Base-by-base conservation (phyloP, 2,888 invertebrate species). In the Bibio marci region DNA sequence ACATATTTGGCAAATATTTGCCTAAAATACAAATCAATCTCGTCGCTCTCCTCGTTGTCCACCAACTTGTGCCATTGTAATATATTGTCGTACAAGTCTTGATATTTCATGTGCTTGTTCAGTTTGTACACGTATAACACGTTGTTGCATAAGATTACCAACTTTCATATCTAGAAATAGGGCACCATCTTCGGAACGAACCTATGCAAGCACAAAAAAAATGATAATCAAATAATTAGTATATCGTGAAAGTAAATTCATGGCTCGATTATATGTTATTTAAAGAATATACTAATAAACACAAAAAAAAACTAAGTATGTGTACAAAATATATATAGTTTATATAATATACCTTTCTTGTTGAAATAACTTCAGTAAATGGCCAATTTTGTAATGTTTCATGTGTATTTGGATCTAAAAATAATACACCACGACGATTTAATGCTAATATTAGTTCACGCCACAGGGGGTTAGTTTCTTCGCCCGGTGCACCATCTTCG, bases 61-160 rank as follows among this genome's bases (percentile, higher is more conserved):
- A 17, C 38, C 26, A 25, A 34, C 63, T 56, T 81, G 79, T 52
- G 83, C 82, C 65, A 94, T 80, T 52, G 87, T 88, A 56, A 97
- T 92, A 66, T 97, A 97, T 63, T 97, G 95, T 25, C 92, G 73
- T 54, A 97, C 92, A 51, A 97, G 73, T 47, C 94, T 76, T 36
- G 92, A 90, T 51, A 97, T 90, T 64, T 97, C 95, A 55, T 92
- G 91, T 30, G 95, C 95, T 66, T 97, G 87, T 63, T 95, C 92
- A 1, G 95, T 97, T 59, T 95, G 94, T 49, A 97, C 75, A 50
- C 94, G 71, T 44, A 91, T 88, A 52, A 94, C 90, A 49, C 88
- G 76, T 64, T 94, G 94, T 59, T 91, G 90, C 75, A 94, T 81
- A 54, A 95, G 67, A 56, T 94, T 92, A 26, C 95, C 94, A 54